phyloP scores from a whole-genome alignment of 2,888 invertebrate genomes.

The Callinectes sapidus region DNA sequence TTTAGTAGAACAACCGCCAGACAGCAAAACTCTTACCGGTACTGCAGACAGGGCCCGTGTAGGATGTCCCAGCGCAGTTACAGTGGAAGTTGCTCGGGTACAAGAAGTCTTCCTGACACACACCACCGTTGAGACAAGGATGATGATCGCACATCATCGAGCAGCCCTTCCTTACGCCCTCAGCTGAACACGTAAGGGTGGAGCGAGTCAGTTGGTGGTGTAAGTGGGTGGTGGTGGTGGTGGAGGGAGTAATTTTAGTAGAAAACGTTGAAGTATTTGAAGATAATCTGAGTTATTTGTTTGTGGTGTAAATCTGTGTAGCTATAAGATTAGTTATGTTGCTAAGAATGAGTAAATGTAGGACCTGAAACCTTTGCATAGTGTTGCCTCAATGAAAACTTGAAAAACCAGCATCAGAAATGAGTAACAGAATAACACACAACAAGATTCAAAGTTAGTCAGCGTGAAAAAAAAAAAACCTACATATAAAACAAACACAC shows the following conservation, averaged over 20 bases:
- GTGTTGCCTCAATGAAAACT: too few relatives aligned
- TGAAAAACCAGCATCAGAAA: too few relatives aligned
- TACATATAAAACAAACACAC: too few relatives aligned
- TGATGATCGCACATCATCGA: conserved; percentile 91
- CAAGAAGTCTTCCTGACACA: conserved; percentile 91
- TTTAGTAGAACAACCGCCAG: not conserved
- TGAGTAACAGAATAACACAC: too few relatives aligned
- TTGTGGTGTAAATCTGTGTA: not conserved
- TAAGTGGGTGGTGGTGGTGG: too few relatives aligned
- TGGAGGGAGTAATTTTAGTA: too few relatives aligned
- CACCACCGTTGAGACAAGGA: conserved; percentile 91
- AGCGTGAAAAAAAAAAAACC: too few relatives aligned
- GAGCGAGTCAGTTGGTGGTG: not conserved
- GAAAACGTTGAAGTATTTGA: too few relatives aligned
- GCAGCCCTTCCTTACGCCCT: conserved; percentile 84
- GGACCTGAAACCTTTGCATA: too few relatives aligned
- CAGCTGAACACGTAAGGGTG: conserved; percentile 14
- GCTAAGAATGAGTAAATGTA: not conserved
- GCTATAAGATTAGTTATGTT: not conserved
- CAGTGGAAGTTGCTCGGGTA: conserved; percentile 88
- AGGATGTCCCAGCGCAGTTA: conserved; percentile 92
- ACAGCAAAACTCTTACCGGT: conserved; percentile 30
- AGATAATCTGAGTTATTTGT: too few relatives aligned
- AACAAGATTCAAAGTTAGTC: too few relatives aligned
- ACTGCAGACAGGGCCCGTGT: conserved; percentile 75